Percentiles rank a stretch among this genome's conserved stretches.
These are phyloP conservation scores for Sylvia atricapilla DNA, from an alignment of 2,113 vertebrate species.

Conservation along the genomic window DNA sequence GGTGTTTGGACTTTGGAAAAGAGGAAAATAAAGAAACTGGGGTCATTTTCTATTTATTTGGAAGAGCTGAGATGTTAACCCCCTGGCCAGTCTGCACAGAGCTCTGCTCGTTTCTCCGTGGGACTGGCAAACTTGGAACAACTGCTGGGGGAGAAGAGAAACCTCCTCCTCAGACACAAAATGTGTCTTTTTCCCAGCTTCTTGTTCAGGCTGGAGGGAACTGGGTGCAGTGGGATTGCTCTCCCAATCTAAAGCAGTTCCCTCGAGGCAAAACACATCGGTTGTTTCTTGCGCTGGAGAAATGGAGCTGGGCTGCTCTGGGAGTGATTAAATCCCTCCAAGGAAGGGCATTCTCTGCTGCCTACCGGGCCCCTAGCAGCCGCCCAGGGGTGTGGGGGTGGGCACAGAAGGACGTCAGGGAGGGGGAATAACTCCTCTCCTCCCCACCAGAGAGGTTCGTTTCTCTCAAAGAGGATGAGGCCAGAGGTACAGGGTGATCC, in stretches of 20 bases:
- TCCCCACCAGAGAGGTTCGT: not conserved
- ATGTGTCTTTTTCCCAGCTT: not conserved
- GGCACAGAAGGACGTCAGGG: not conserved
- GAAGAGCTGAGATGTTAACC: conserved; percentile 11
- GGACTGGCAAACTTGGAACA: not conserved
- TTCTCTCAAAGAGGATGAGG: not conserved
- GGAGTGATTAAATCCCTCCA: not conserved
- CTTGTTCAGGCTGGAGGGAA: not conserved
- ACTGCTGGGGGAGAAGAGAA: not conserved
- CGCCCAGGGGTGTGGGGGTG: not conserved
- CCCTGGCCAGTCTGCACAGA: no score
- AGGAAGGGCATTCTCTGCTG: not conserved
- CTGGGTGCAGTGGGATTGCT: not conserved
- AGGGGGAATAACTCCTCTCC: not conserved
- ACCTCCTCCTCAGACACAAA: not conserved
- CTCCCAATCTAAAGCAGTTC: not conserved
- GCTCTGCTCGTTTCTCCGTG: not conserved
- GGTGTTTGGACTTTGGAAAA: conserved; percentile 3
- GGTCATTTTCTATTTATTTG: conserved; percentile 50
- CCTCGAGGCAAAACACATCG: not conserved
- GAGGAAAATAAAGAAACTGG: conserved; percentile 21
- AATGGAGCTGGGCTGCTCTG: not conserved
- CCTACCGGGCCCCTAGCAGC: not conserved
- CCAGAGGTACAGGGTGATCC: not conserved
- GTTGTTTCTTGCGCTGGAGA: not conserved